Evolutionary conservation across 2,888 invertebrate genomes (phyloP).

Genomic region (Ypsolopha sequella): DNA sequence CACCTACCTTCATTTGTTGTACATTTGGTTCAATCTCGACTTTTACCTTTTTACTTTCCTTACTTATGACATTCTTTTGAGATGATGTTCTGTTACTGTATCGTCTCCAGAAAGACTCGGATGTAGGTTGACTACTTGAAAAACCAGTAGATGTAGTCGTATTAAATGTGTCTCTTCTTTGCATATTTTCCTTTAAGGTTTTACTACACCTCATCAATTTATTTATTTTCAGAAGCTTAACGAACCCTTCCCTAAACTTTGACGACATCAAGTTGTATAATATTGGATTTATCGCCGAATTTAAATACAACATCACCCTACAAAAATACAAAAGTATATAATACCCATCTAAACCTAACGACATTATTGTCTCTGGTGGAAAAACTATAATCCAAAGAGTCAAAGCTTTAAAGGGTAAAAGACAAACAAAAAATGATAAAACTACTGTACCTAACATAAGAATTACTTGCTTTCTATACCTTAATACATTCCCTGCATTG

Average conservation of each 20-base stretch:
- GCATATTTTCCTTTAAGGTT: slow-evolving; percentile 63
- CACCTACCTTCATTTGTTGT: slow-evolving; percentile 49
- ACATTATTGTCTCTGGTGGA: slow-evolving; percentile 75
- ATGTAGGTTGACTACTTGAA: slow-evolving; percentile 69
- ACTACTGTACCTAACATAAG: slow-evolving; percentile 92
- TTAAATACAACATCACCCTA: slow-evolving; percentile 89
- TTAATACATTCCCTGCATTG: slow-evolving; percentile 69
- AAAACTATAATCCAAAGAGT: slow-evolving; percentile 89
- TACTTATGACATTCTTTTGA: slow-evolving; percentile 42
- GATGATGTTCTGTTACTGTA: slow-evolving; percentile 68
- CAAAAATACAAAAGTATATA: slow-evolving; percentile 88
- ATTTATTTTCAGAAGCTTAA: slow-evolving; percentile 71
- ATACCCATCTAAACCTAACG: slow-evolving; percentile 84
- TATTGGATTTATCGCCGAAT: slow-evolving; percentile 93
- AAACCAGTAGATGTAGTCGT: slow-evolving; percentile 74
- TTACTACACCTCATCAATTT: slow-evolving; percentile 55
- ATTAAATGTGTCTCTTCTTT: slow-evolving; percentile 76
- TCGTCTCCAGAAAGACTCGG: slow-evolving; percentile 74
- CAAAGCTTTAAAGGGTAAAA: slow-evolving; percentile 89
- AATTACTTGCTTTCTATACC: slow-evolving; percentile 86
- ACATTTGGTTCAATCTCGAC: slow-evolving; percentile 26
- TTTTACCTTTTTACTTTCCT: slow-evolving; percentile 46
- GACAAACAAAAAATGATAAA: slow-evolving; percentile 89
- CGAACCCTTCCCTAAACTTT: slow-evolving; percentile 88
- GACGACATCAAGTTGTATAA: slow-evolving; percentile 93